phyloP scores from a whole-genome alignment of 1,140 invertebrate genomes.

The Lutraria rhynchaena region DNA sequence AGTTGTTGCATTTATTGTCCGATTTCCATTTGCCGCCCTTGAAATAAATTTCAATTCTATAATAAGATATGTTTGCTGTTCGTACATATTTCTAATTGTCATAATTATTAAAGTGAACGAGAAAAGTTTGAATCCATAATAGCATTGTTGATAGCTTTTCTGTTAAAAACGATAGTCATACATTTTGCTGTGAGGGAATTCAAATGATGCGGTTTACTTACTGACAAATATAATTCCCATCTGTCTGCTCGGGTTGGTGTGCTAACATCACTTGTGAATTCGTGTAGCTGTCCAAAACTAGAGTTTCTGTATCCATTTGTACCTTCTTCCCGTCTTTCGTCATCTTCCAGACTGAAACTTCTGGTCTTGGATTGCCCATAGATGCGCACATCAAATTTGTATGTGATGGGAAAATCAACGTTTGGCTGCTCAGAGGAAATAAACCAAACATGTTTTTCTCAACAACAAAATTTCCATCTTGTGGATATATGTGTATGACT shows the following conservation, averaged over 20 bases:
- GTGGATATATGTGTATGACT: background rate
- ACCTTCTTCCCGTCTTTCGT: background rate
- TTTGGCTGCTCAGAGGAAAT: background rate
- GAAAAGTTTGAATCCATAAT: too few species aligned
- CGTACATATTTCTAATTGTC: too few species aligned
- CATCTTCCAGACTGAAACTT: background rate
- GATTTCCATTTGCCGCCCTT: constrained; percentile 43
- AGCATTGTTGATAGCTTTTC: too few species aligned
- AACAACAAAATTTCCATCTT: background rate
- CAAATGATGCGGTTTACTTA: too few species aligned
- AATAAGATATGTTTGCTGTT: too few species aligned
- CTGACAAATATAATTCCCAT: constrained; percentile 39
- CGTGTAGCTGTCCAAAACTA: background rate
- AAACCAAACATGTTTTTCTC: background rate
- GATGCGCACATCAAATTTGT: background rate
- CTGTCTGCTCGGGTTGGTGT: background rate
- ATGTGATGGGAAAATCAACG: background rate
- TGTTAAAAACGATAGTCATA: too few species aligned
- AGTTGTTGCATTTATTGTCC: constrained; percentile 38
- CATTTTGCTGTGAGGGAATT: too few species aligned
- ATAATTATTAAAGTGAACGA: too few species aligned
- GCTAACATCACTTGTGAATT: too few species aligned
- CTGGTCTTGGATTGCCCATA: constrained; percentile 13
- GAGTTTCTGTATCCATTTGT: background rate
- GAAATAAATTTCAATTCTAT: too few species aligned